phyloP scores from a whole-genome alignment of 2,113 vertebrate species.

The Leptobrachium leishanense region DNA sequence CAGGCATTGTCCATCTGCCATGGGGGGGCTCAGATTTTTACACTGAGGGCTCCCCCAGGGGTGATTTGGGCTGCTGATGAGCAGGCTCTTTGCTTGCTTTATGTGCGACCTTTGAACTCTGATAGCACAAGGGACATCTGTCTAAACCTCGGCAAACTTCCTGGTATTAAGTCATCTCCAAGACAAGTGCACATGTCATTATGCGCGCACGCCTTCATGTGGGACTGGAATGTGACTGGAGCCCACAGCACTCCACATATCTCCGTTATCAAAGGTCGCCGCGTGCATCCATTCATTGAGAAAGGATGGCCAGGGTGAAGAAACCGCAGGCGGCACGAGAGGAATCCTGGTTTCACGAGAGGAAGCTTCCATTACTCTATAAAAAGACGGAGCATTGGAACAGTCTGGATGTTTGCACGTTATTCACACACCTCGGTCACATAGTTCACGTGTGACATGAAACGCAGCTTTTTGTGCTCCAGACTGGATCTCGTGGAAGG shows the following conservation, averaged over 20 bases:
- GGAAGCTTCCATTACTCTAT: too few species aligned
- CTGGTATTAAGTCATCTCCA: neutral
- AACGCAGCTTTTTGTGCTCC: too few species aligned
- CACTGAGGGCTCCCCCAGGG: neutral
- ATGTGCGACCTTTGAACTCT: slow-evolving; percentile 3
- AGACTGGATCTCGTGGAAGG: too few species aligned
- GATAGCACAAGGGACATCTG: slow-evolving; percentile 32
- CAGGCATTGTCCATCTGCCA: neutral
- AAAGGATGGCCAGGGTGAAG: too few species aligned
- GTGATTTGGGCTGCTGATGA: neutral
- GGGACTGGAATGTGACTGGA: neutral
- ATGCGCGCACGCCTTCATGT: neutral
- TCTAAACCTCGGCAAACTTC: slow-evolving; percentile 15
- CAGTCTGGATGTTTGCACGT: too few species aligned
- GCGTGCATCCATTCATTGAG: neutral
- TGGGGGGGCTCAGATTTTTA: neutral
- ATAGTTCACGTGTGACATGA: too few species aligned
- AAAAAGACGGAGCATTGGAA: too few species aligned
- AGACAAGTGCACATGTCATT: slow-evolving; percentile 6
- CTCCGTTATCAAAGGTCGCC: neutral
- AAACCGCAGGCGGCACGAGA: too few species aligned
- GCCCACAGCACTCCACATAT: neutral
- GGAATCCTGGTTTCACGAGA: too few species aligned
- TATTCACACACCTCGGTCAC: too few species aligned
- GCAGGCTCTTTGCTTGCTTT: slow-evolving; percentile 8